Base-by-base conservation (phyloP, 37 sponge, comb jelly and placozoan genomes). In the Halichondria panicea region DNA sequence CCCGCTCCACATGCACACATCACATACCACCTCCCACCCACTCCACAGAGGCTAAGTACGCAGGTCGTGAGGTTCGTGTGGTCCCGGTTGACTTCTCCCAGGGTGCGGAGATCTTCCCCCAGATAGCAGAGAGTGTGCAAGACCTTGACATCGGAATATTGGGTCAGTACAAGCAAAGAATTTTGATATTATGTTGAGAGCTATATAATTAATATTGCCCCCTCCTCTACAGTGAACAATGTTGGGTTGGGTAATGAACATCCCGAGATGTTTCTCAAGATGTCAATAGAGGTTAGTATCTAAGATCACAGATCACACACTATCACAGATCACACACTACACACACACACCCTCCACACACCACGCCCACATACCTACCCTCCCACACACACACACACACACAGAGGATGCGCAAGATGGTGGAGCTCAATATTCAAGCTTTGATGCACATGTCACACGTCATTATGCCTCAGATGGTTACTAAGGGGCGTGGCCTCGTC, bases 401-500 rank as follows among this genome's bases (percentile, higher is more conserved):
- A n/a, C n/a, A n/a, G n/a, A n/a, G n/a, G n/a, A n/a, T n/a, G n/a
- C n/a, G n/a, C n/a, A n/a, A n/a, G n/a, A n/a, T n/a, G n/a, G n/a
- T n/a, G n/a, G n/a, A n/a, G n/a, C n/a, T n/a, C n/a, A n/a, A n/a
- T n/a, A n/a, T n/a, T n/a, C n/a, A n/a, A n/a, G n/a, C n/a, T n/a
- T n/a, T n/a, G n/a, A n/a, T n/a, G n/a, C n/a, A n/a, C 71, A 88
- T 88, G 89, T 82, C 89, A 4, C 56, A 71, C 34, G 21, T 88
- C 9, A 7, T 88, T 0, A 59, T 88, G 35, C 79, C 78, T 2
- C 71, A 63, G 35, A 88, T 88, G 89, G 40, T 88, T 3, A 59
- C 76, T 12, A 69, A 41, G 63, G 42, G 42, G 31, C 34, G 53
- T 41, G 88, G 88, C 0, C 41, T 88, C n/a, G 66, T 88, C 0